Evolutionary conservation across 2,797 vertebrate species (phyloP), one percentile per base, ranked within the genome.

Genomic region (Psittacula derbiana): DNA sequence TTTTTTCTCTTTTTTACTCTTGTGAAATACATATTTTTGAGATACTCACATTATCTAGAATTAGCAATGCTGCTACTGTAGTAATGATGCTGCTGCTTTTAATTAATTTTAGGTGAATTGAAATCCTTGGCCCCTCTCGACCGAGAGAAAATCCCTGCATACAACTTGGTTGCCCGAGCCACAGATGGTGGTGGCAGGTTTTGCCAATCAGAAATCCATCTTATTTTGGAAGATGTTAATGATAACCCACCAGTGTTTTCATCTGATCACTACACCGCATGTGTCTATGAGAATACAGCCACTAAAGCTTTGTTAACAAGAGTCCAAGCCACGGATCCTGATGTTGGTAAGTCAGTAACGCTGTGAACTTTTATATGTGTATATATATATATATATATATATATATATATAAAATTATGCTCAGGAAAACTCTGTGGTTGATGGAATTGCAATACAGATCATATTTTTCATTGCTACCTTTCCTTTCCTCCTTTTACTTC

Each of bases 221-320:
- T 99, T 89, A 95, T 96, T 46, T 97, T 99, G 92, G 98, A 98
- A 86, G 99, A 99, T 5, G 98, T 99, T 93, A 99, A 99, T n/a
- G 99, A 99, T 96, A 99, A 99, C 88, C 98, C 99, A 1, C 99
- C 99, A 2, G 81, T 98, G 64, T 99, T 99, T 96, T 98, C 98
- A 7, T 97, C 98, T 40, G 92, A 98, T 31, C 98, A 98, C 88
- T 99, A 99, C 94, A 97, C 98, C 0, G 96, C 98, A 3, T 99
- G 99, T 21, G 98, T 99, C 58, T 99, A 99, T 7, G 99, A 99
- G 97, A 99, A 99, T 96, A 99, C 99, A 0, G 98, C 98, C 92
- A 97, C 98, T 46, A 99, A 99, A 97, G 99, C 99, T n/a, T 97
- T 99, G 90, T 95, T 99, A 80, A 99, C 99, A 24, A 98, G 99